Evolutionary conservation across 2,888 invertebrate genomes (phyloP).

Genomic region (Schrankia costaestrigalis): DNA sequence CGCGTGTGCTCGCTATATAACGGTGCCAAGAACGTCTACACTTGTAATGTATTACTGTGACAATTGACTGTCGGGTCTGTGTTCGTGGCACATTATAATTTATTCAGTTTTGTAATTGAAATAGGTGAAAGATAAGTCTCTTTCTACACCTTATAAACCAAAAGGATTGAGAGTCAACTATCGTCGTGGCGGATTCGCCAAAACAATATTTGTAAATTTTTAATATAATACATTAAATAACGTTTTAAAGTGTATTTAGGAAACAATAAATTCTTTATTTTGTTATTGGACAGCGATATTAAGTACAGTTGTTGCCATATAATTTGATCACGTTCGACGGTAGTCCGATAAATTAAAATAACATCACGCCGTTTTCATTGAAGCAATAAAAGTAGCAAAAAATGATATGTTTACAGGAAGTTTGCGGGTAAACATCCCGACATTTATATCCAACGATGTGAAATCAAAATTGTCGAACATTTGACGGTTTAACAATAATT

Average conservation of each 20-base stretch:
- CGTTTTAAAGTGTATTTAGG: no score
- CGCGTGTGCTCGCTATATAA: constrained; percentile 54
- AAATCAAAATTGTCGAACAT: constrained; percentile 14
- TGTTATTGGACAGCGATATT: no score
- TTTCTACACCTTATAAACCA: no score
- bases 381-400: constrained; percentile 38
- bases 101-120: no score
- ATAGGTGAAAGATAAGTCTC: no score
- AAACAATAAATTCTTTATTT: no score
- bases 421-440: constrained; percentile 47
- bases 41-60: constrained; percentile 27
- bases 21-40: constrained; percentile 35
- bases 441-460: constrained; percentile 25
- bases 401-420: constrained; percentile 41
- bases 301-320: constrained; percentile 9
- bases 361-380: constrained; percentile 23
- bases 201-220: no score
- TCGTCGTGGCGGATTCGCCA: no score
- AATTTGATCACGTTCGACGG: constrained; percentile 26
- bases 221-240: no score
- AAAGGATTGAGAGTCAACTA: no score
- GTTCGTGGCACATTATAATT: no score
- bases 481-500: constrained; percentile 2
- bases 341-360: constrained; percentile 27
- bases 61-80: constrained; percentile 29